Evolutionary conservation across 92 coral and sea anemone genomes (phyloP), one percentile per base, ranked within the genome.

Genomic region (Bergia puertoricense): DNA sequence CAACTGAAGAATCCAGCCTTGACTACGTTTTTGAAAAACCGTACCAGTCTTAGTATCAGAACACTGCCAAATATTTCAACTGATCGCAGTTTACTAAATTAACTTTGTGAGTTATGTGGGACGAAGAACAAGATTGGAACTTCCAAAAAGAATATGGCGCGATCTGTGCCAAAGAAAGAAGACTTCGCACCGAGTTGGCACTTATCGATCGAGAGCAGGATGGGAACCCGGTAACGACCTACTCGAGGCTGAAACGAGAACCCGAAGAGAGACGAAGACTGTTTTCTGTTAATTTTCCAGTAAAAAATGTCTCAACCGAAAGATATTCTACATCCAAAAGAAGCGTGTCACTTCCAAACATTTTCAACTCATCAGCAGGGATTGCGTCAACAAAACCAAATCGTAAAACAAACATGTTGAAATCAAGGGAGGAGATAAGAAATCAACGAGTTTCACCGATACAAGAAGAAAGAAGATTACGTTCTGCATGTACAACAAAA

Each of bases 321-420:
- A 50, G 5, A 30, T 14, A 45, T 43, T 6, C 5, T 23, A 0
- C 82, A 14, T 22, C 16, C 23, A 79, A 20, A 9, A 46, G 82
- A 51, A 79, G 82, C 18, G 7, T 79, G 15, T 79, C 82, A 5
- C 82, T 79, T 46, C 67, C 82, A 6, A 22, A 79, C 36, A 79
- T 79, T 4, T 67, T 48, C 67, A 54, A 48, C 0, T 54, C 66
- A n/a, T 54, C 82, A 13, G 44, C 11, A 4, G 14, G 41, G 8
- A n/a, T 79, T 48, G 40, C n/a, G 22, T 78, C 81, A 51, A 48
- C 62, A 78, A 78, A n/a, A 14, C 41, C 15, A 0, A 50, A 79
- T n/a, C 20, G 67, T 11, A 8, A 18, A 48, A 2, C 16, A 20
- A 8, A 50, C 62, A 54, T 10, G 22, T 45, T 38, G 22, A 74